These are phyloP conservation scores for Heteractis magnifica DNA, from an alignment of 92 coral and sea anemone genomes.

Conservation along the genomic window DNA sequence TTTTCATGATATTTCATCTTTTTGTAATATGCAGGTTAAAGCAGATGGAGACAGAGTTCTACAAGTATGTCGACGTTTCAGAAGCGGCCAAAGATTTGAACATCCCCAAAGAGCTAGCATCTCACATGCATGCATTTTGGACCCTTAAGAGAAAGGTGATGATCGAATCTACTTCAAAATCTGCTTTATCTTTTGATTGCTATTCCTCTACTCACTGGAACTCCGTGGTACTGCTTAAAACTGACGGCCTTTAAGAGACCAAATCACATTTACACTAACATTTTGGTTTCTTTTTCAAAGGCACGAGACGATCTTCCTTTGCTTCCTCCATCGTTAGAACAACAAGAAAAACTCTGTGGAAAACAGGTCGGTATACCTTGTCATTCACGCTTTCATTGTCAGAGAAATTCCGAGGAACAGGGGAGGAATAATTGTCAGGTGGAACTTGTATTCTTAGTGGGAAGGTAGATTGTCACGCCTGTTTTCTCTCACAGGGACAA, in stretches of 20 bases:
- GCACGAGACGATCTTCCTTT: slow-evolving; percentile 87
- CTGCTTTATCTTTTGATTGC: neutral
- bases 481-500: neutral
- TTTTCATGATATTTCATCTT: no score
- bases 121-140: slow-evolving; percentile 85
- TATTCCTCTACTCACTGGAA: neutral
- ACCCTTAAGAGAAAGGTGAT: slow-evolving; percentile 92
- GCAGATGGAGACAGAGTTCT: slow-evolving; percentile 94
- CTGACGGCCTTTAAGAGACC: neutral
- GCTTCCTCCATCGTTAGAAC: slow-evolving; percentile 89
- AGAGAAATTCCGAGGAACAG: neutral
- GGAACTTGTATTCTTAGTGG: neutral
- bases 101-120: slow-evolving; percentile 73
- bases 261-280: neutral
- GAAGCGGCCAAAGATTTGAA: slow-evolving; percentile 81
- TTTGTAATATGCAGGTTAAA: slow-evolving; percentile 61
- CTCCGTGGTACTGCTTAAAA: no score
- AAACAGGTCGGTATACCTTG: slow-evolving; percentile 65
- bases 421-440: neutral
- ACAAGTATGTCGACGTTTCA: slow-evolving; percentile 67
- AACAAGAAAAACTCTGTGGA: slow-evolving; percentile 89
- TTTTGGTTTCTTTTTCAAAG: slow-evolving; percentile 29
- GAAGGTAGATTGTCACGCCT: neutral
- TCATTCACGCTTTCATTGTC: neutral
- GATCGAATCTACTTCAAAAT: neutral